Conservation (phyloP, 2,113 vertebrate genomes). For the Panurus biarmicus region DNA sequence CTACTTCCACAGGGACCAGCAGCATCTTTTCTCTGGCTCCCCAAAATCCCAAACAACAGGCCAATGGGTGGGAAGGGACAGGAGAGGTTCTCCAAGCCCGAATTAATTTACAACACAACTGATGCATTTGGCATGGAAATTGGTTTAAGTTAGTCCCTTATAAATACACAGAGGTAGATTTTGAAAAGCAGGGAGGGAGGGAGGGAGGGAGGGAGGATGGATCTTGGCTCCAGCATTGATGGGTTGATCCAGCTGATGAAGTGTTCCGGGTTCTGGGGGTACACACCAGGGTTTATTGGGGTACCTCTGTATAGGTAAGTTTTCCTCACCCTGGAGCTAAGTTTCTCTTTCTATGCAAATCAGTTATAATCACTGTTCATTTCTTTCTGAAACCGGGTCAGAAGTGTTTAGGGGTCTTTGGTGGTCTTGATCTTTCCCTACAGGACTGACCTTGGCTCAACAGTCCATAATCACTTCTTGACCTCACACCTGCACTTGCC, state of each 20-base stretch:
- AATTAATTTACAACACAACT: neutral
- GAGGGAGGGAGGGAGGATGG: no score
- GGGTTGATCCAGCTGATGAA: neutral
- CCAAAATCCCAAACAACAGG: neutral
- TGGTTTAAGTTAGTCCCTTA: neutral
- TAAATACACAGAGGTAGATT: neutral
- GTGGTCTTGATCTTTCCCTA: neutral
- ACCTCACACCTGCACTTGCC: neutral
- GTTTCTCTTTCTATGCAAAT: neutral
- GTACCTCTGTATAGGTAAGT: neutral
- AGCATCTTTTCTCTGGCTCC: neutral
- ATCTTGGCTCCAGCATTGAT: neutral
- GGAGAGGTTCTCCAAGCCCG: neutral
- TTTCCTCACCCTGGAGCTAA: neutral
- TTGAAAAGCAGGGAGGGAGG: neutral
- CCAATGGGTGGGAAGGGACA: neutral
- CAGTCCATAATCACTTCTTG: neutral
- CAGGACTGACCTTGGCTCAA: neutral
- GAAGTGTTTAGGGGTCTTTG: neutral
- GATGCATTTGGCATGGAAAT: neutral
- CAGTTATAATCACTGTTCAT: neutral
- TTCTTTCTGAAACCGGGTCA: neutral
- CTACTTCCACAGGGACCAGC: neutral
- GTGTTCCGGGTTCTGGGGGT: neutral
- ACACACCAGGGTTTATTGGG: neutral